These are phyloP conservation scores for Galerucella calmariensis DNA, from an alignment of 2,888 invertebrate species.

Conservation along the genomic window DNA sequence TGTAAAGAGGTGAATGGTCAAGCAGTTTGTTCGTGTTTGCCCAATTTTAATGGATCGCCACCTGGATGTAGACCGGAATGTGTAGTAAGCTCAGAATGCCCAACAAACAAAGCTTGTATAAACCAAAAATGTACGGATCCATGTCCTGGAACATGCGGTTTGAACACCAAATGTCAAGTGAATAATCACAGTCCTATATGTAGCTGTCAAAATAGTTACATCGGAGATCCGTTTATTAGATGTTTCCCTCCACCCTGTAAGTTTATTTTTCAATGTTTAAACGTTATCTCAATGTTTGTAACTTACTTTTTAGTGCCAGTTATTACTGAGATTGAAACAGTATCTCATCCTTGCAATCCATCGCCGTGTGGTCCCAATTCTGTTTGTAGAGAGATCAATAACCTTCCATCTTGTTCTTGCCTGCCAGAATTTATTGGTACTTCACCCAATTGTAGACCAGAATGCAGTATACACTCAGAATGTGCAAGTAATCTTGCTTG, in stretches of 20 bases:
- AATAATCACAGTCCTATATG: conserved; percentile 80
- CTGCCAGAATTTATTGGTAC: conserved; percentile 62
- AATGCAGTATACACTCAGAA: conserved; percentile 80
- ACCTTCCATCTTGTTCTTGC: conserved; percentile 64
- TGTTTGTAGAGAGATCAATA: conserved; percentile 75
- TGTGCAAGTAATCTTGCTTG: conserved; percentile 77
- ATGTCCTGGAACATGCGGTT: conserved; percentile 79
- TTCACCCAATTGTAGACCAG: conserved; percentile 79
- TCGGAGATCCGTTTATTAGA: conserved; percentile 75
- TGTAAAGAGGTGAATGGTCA: conserved; percentile 78
- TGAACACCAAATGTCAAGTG: conserved; percentile 78
- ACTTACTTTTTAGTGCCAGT: conserved; percentile 48
- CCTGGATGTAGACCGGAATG: conserved; percentile 81
- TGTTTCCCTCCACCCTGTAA: conserved; percentile 67
- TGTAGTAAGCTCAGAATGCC: conserved; percentile 78
- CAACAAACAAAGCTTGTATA: conserved; percentile 74
- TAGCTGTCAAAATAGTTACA: conserved; percentile 71
- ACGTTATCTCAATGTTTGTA: neutral
- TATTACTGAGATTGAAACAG: conserved; percentile 33
- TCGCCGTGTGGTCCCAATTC: conserved; percentile 87
- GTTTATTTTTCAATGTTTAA: conserved; percentile 43
- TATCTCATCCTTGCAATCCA: conserved; percentile 75
- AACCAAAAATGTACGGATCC: conserved; percentile 78
- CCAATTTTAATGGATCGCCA: conserved; percentile 73
- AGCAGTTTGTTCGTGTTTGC: conserved; percentile 78